These are phyloP conservation scores for Zophobas atratus DNA, from an alignment of 1,140 invertebrate species.

Conservation along the genomic window DNA sequence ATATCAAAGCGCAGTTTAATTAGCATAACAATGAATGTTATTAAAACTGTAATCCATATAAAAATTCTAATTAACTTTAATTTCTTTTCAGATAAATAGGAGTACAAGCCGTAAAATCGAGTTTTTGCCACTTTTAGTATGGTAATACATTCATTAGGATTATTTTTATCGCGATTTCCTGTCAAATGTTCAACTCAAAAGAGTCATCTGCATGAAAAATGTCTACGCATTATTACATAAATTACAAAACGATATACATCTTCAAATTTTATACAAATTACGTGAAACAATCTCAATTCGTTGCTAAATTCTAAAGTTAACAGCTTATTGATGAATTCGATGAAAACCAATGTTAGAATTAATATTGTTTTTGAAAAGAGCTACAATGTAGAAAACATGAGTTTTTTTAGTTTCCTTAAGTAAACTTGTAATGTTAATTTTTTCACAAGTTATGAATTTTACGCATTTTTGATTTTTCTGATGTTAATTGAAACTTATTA, in stretches of 20 bases:
- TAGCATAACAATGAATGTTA: slow-evolving; percentile 27
- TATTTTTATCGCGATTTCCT: slow-evolving; percentile 19
- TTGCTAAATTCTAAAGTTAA: no score
- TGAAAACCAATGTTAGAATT: no score
- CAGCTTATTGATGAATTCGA: no score
- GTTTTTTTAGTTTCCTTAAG: no score
- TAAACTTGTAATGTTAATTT: no score
- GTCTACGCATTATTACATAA: not conserved
- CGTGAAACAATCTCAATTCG: no score
- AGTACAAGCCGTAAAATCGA: slow-evolving; percentile 11
- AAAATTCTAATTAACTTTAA: slow-evolving; percentile 1
- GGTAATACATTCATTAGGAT: slow-evolving; percentile 19
- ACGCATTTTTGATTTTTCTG: no score
- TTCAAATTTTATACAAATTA: not conserved
- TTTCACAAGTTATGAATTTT: no score
- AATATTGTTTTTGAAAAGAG: no score
- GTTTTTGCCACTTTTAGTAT: slow-evolving; percentile 24
- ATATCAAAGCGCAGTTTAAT: not conserved
- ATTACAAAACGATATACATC: not conserved
- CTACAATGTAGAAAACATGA: no score
- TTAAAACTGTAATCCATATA: slow-evolving; percentile 7
- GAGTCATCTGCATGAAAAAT: slow-evolving; percentile 14
- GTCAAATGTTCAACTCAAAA: slow-evolving; percentile 8
- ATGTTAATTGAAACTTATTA: no score
- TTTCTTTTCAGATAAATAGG: slow-evolving; percentile 10